These are phyloP conservation scores for Eupithecia vulgata DNA, from an alignment of 2,888 invertebrate genomes.

Conservation along the genomic window DNA sequence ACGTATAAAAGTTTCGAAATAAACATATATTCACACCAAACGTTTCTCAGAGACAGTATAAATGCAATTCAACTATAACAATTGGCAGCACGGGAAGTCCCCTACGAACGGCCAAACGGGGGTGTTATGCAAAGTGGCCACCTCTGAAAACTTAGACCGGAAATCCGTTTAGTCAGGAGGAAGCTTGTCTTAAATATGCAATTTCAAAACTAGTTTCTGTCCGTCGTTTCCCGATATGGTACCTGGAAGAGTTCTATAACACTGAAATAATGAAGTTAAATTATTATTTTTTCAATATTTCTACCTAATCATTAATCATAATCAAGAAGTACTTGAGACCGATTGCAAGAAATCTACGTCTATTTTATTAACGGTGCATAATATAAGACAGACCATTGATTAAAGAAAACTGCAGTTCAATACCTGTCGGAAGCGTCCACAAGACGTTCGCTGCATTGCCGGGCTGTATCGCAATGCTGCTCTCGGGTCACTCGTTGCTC, in stretches of 20 bases:
- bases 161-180: neutral
- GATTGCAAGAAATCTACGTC: neutral
- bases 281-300: neutral
- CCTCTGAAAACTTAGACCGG: slow-evolving; percentile 24
- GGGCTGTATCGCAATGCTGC: neutral
- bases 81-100: slow-evolving; percentile 22
- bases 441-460: neutral
- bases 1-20: no score
- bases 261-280: neutral
- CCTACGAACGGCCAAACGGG: slow-evolving; percentile 44
- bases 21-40: neutral
- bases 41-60: neutral
- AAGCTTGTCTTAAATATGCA: neutral
- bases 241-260: neutral
- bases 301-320: no score
- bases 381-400: neutral
- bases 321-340: neutral
- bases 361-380: no score
- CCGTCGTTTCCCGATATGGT: neutral
- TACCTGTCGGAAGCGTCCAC: neutral
- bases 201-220: neutral
- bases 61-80: slow-evolving; percentile 16
- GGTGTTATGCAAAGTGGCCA: slow-evolving; percentile 51
- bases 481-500: neutral
- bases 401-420: neutral